phyloP scores from a whole-genome alignment of 2,797 vertebrate genomes.

The Neosilurus hyrtlii region DNA sequence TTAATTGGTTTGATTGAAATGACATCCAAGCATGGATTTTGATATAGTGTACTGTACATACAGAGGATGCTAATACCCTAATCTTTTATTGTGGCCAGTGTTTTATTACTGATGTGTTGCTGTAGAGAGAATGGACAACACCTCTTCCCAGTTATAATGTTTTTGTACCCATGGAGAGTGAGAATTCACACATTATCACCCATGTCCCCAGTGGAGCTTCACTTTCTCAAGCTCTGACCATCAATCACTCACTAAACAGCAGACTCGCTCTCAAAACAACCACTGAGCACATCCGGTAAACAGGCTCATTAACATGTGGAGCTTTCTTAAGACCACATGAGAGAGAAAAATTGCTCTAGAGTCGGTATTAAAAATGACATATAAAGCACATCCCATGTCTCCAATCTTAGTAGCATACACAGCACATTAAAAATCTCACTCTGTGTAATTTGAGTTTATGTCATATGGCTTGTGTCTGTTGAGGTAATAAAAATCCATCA shows the following conservation, averaged over 20 bases:
- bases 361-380: neutral
- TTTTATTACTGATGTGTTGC: slow-evolving; percentile 10
- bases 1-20: neutral
- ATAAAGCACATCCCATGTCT: neutral
- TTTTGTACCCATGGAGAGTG: slow-evolving; percentile 40
- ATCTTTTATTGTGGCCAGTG: neutral
- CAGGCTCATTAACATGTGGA: slow-evolving; percentile 31
- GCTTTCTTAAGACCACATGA: neutral
- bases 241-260: slow-evolving; percentile 26
- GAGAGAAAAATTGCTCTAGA: neutral
- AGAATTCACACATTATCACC: slow-evolving; percentile 50
- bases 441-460: neutral
- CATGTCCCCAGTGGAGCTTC: slow-evolving; percentile 31
- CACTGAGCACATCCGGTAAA: slow-evolving; percentile 23
- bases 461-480: neutral
- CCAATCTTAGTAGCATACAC: neutral
- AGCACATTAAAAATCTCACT: neutral
- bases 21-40: neutral
- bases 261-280: slow-evolving; percentile 3
- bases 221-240: slow-evolving; percentile 28
- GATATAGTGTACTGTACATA: neutral
- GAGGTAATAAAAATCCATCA: neutral
- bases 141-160: neutral
- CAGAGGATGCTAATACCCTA: neutral
- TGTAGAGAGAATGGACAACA: neutral